A percentile compares a stretch with the other conserved stretches of the same genome.
Evolutionary conservation across 2,888 invertebrate genomes (phyloP).

Genomic region (Thereva unica): DNA sequence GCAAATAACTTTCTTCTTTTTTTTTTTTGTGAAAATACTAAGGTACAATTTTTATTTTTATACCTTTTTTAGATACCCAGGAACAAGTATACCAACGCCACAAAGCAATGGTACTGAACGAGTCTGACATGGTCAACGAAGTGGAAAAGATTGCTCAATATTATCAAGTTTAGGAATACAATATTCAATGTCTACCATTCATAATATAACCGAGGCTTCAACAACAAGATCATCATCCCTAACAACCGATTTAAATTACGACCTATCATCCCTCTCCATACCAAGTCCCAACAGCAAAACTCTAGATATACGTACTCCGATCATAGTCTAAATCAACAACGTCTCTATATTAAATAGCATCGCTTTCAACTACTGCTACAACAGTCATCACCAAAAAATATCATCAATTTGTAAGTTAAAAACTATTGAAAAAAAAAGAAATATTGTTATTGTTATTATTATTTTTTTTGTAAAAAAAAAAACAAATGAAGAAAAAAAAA

Average conservation of each 20-base stretch:
- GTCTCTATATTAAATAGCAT: neutral
- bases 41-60: neutral
- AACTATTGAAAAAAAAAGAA: no score
- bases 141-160: constrained; percentile 58
- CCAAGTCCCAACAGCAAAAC: constrained; percentile 52
- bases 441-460: no score
- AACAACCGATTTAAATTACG: constrained; percentile 47
- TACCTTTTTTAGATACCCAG: constrained; percentile 45
- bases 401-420: constrained; percentile 14
- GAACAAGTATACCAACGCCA: constrained; percentile 50
- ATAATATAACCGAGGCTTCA: constrained; percentile 45
- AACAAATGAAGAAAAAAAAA: no score
- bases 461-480: no score
- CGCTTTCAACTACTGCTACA: constrained; percentile 15
- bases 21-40: neutral
- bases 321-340: constrained; percentile 50
- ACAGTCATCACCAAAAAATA: constrained; percentile 11
- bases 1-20: neutral
- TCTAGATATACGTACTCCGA: constrained; percentile 55
- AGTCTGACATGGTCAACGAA: constrained; percentile 59
- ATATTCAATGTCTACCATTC: constrained; percentile 45
- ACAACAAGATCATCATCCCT: constrained; percentile 38
- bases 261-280: constrained; percentile 35
- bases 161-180: constrained; percentile 48
- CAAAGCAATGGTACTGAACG: constrained; percentile 56